phyloP scores from a whole-genome alignment of 2,888 invertebrate genomes.

The Caenorhabditis doughertyi region DNA sequence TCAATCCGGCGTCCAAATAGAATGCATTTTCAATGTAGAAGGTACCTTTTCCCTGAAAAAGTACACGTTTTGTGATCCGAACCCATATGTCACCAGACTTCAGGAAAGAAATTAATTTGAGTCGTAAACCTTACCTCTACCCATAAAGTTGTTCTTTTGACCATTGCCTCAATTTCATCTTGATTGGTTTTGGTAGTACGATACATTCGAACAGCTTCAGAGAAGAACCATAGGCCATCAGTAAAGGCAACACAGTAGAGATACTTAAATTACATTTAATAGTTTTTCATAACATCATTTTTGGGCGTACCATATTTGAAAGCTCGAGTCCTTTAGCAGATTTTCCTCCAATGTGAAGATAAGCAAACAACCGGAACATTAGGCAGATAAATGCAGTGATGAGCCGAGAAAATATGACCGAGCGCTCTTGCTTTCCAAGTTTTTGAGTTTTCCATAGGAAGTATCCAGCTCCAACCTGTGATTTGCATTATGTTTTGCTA shows the following conservation, averaged over 20 bases:
- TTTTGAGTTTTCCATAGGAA: constrained; percentile 62
- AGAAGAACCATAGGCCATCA: constrained; percentile 76
- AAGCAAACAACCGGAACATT: constrained; percentile 74
- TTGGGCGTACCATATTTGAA: constrained; percentile 66
- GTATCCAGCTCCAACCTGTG: constrained; percentile 70
- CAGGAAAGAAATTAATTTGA: constrained; percentile 26
- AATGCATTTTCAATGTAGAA: constrained; percentile 74
- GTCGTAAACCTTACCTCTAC: constrained; percentile 69
- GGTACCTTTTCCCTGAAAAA: constrained; percentile 69
- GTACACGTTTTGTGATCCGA: constrained; percentile 1
- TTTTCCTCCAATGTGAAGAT: constrained; percentile 74
- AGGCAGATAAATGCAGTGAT: constrained; percentile 75
- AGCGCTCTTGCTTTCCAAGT: constrained; percentile 60
- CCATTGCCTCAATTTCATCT: constrained; percentile 75
- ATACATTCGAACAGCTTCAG: constrained; percentile 71
- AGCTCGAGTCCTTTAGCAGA: constrained; percentile 74
- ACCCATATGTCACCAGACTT: constrained; percentile 33
- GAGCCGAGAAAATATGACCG: constrained; percentile 74
- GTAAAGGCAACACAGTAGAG: constrained; percentile 69
- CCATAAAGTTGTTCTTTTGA: constrained; percentile 76
- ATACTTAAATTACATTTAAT: constrained; percentile 65
- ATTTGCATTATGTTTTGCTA: not conserved
- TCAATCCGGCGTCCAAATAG: constrained; percentile 75
- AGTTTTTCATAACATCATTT: not conserved
- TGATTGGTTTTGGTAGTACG: constrained; percentile 62